Evolutionary conservation across 2,888 invertebrate species (phyloP).

Genomic region (Caenorhabditis uteleia): DNA sequence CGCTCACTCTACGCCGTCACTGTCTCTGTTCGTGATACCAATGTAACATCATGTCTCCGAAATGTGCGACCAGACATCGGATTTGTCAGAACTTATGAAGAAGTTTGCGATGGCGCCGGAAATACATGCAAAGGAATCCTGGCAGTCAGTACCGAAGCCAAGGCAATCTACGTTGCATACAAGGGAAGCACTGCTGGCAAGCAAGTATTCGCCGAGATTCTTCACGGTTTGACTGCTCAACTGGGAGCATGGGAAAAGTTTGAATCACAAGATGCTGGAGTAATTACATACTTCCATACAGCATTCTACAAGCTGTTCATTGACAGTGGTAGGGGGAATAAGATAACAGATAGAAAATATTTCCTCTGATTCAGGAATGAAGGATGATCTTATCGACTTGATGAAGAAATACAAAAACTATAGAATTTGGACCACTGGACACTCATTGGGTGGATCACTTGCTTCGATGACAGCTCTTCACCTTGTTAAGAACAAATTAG

Average conservation of each 20-base stretch:
- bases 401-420: conserved; percentile 65
- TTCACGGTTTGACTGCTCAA: conserved; percentile 66
- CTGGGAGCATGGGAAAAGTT: conserved; percentile 69
- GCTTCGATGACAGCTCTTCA: conserved; percentile 68
- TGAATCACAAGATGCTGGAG: conserved; percentile 60
- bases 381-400: conserved; percentile 61
- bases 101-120: conserved; percentile 62
- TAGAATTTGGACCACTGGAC: conserved; percentile 68
- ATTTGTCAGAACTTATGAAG: conserved; percentile 58
- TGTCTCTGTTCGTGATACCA: conserved; percentile 56
- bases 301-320: conserved; percentile 64
- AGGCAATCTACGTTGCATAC: conserved; percentile 66
- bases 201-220: conserved; percentile 64
- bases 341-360: neutral
- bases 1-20: conserved; percentile 64
- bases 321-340: conserved; percentile 53
- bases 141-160: conserved; percentile 63
- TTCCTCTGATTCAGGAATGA: conserved; percentile 56
- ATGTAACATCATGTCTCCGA: conserved; percentile 60
- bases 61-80: conserved; percentile 64
- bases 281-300: conserved; percentile 67
- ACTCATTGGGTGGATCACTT: conserved; percentile 66
- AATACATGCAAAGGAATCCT: conserved; percentile 62
- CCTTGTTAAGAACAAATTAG: conserved; percentile 58
- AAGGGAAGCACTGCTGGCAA: conserved; percentile 64